Conservation (phyloP, 2,888 invertebrate species). For the Oscheius sp. region DNA sequence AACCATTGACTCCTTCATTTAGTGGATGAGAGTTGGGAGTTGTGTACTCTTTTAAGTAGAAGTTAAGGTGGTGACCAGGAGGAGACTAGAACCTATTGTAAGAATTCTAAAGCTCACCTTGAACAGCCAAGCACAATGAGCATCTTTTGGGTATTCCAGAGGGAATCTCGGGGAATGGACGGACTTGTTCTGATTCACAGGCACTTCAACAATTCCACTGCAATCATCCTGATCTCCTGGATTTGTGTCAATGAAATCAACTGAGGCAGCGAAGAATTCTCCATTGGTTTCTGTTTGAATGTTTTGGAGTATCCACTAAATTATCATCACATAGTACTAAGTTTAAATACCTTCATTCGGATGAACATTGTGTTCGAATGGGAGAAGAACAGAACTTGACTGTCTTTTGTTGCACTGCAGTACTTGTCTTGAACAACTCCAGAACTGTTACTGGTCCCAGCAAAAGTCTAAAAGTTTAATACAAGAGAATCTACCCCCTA, state of each 20-base stretch:
- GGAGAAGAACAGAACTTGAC: slow-evolving; percentile 29
- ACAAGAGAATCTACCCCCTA: not conserved
- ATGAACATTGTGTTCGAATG: slow-evolving; percentile 57
- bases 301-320: not conserved
- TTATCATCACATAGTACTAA: not conserved
- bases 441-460: slow-evolving; percentile 46
- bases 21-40: slow-evolving; percentile 43
- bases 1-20: not conserved
- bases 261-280: slow-evolving; percentile 36
- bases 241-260: slow-evolving; percentile 38
- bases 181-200: slow-evolving; percentile 9
- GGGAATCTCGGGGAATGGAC: slow-evolving; percentile 47
- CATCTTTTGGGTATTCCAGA: slow-evolving; percentile 42
- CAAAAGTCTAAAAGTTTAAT: slow-evolving; percentile 45
- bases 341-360: slow-evolving; percentile 32
- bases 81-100: slow-evolving; percentile 45
- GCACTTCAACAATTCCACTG: slow-evolving; percentile 38
- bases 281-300: slow-evolving; percentile 11
- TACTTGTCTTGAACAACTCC: slow-evolving; percentile 47
- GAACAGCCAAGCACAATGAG: slow-evolving; percentile 57
- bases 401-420: slow-evolving; percentile 26
- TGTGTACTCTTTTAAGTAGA: slow-evolving; percentile 45
- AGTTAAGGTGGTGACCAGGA: slow-evolving; percentile 53
- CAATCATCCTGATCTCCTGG: slow-evolving; percentile 38
- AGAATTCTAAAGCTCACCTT: slow-evolving; percentile 22